Evolutionary conservation across 37 sponge, comb jelly and placozoan genomes (phyloP), one percentile per base, ranked within the genome.

Genomic region (Eunapius fragilis): DNA sequence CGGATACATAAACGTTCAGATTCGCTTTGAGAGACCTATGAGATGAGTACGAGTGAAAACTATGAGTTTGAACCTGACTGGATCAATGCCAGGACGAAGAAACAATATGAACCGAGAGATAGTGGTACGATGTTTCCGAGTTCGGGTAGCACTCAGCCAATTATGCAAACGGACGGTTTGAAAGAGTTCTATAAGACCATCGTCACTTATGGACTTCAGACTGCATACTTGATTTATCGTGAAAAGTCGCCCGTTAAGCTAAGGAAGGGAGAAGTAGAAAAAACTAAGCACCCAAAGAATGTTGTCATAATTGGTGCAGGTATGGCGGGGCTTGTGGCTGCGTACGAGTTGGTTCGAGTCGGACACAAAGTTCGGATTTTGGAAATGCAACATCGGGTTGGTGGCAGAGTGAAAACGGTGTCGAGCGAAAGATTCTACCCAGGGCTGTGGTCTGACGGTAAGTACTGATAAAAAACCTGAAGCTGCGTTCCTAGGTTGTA

Each of bases 321-420:
- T 17, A 77, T 77, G 69, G 75, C 86, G 22, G 86, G 86, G 22
- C 70, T 91, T 31, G 79, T 58, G n/a, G 87, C 92, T 78, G 92
- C 80, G 26, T 83, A 83, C 80, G 92, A 91, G 85, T 77, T 91
- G 23, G 72, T 24, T 24, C 50, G 75, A 45, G 92, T 30, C 37
- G 92, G 92, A 50, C 88, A 91, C 82, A 69, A 90, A 23, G 87
- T 91, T 78, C 77, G 30, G 30, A 91, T 91, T 19, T 14, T 91
- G 48, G 91, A 91, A 80, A 68, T 72, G 78, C 83, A 82, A 34
- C 67, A 86, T 5, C 76, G 91, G 23, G 79, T 77, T 50, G 91
- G 91, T 24, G 91, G 91, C 35, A 72, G 91, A 70, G 83, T 86
- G 38, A 86, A 82, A 70, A 91, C 91, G 3, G 25, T 83, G 22